Conservation (phyloP, 1,140 invertebrate species). For the Triops cancriformis region DNA sequence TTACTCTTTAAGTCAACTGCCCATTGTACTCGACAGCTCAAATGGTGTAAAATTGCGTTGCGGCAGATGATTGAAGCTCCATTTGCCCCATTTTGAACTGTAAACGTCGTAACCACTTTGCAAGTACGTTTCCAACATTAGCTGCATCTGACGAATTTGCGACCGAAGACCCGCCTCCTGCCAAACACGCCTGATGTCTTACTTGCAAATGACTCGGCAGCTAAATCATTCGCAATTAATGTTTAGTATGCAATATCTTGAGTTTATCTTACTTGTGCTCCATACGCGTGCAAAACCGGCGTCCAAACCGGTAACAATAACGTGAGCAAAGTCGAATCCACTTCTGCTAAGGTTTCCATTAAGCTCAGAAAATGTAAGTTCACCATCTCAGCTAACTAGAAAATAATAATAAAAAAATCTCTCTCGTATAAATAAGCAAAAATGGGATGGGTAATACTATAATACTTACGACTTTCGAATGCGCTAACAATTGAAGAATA, state of each 20-base stretch:
- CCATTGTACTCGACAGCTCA: conserved; percentile 40
- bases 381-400: conserved; percentile 89
- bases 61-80: conserved; percentile 88
- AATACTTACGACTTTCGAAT: conserved; percentile 76
- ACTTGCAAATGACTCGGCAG: conserved; percentile 82
- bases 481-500: conserved; percentile 83
- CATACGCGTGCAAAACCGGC: conserved; percentile 81
- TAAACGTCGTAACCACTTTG: conserved; percentile 73
- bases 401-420: no score
- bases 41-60: conserved; percentile 75
- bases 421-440: no score
- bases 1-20: no score
- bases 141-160: conserved; percentile 28
- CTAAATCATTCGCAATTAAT: conserved; percentile 42
- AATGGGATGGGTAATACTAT: no score
- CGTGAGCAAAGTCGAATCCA: conserved; percentile 82
- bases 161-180: conserved; percentile 18
- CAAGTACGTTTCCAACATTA: conserved; percentile 24
- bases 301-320: conserved; percentile 80
- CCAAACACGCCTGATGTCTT: conserved; percentile 78
- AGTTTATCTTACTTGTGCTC: conserved; percentile 56
- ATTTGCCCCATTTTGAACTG: conserved; percentile 98
- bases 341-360: conserved; percentile 90
- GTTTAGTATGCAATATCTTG: neutral
- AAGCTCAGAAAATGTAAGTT: conserved; percentile 93